These are phyloP conservation scores for Helobdella robusta DNA, from an alignment of 2,888 invertebrate species.

Conservation along the genomic window DNA sequence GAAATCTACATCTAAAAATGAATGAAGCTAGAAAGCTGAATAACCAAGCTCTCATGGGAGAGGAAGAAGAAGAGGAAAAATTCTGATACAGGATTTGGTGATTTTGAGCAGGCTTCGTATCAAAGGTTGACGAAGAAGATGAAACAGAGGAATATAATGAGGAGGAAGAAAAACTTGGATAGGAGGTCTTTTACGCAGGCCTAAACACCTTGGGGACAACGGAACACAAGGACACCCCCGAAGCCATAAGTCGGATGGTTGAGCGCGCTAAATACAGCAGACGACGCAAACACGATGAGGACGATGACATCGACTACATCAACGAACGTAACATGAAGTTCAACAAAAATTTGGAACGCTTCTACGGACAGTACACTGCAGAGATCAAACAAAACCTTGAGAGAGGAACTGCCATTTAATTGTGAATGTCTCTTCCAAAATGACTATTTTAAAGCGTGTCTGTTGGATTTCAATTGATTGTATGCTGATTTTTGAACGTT, in stretches of 20 bases:
- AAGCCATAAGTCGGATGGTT: conserved; percentile 84
- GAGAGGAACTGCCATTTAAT: conserved; percentile 80
- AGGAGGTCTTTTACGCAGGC: conserved; percentile 87
- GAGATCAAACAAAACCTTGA: conserved; percentile 98
- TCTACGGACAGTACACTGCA: conserved; percentile 88
- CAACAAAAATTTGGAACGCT: conserved; percentile 90
- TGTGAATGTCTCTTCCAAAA: no score
- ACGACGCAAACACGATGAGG: conserved; percentile 87
- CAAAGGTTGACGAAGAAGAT: conserved; percentile 64
- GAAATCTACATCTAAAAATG: no score
- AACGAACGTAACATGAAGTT: conserved; percentile 96
- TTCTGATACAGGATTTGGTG: conserved; percentile 85
- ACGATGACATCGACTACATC: conserved; percentile 97
- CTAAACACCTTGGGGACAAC: conserved; percentile 75
- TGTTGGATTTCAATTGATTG: no score
- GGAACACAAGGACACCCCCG: conserved; percentile 77
- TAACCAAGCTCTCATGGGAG: conserved; percentile 78
- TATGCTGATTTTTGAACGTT: no score
- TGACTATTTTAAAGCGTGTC: no score
- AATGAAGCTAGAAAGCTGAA: conserved; percentile 85
- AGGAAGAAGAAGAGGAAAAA: conserved; percentile 70
- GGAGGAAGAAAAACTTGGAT: no score
- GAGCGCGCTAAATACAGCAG: conserved; percentile 87
- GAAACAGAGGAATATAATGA: no score
- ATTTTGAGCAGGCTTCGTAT: conserved; percentile 59